Evolutionary conservation across 2,888 invertebrate species (phyloP).

Genomic region (Oegoconia quadripuncta): DNA sequence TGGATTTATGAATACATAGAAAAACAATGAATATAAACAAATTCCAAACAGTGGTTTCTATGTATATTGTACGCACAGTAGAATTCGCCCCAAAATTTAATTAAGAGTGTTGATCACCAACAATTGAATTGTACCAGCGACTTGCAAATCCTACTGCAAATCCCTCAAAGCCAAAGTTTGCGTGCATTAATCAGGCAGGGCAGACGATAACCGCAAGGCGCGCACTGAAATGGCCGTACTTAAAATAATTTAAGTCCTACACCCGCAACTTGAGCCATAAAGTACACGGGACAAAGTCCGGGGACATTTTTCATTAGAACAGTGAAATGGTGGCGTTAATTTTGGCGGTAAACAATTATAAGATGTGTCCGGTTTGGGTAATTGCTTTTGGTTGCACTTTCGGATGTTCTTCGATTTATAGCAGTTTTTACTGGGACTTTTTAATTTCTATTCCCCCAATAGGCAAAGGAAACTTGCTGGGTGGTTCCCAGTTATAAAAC

Average conservation of each 20-base stretch:
- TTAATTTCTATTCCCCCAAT: too few species aligned
- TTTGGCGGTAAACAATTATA: conserved; percentile 66
- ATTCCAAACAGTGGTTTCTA: too few species aligned
- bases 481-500: not conserved
- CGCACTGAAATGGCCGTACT: conserved; percentile 56
- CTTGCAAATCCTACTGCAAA: conserved; percentile 2
- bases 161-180: conserved; percentile 25
- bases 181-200: conserved; percentile 53
- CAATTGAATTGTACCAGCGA: not conserved
- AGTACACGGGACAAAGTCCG: conserved; percentile 62
- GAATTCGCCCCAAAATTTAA: not conserved
- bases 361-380: conserved; percentile 51
- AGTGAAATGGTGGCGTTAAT: conserved; percentile 39
- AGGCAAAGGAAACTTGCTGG: too few species aligned
- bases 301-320: conserved; percentile 70
- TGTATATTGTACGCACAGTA: too few species aligned
- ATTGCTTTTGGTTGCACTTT: conserved; percentile 36
- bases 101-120: not conserved
- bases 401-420: conserved; percentile 12
- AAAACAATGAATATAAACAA: too few species aligned
- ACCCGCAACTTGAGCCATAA: conserved; percentile 64
- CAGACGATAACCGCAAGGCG: conserved; percentile 68
- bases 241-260: conserved; percentile 67
- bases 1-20: too few species aligned
- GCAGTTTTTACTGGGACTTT: not conserved